phyloP scores from a whole-genome alignment of 2,888 invertebrate genomes.

The Epirrhoe alternata region DNA sequence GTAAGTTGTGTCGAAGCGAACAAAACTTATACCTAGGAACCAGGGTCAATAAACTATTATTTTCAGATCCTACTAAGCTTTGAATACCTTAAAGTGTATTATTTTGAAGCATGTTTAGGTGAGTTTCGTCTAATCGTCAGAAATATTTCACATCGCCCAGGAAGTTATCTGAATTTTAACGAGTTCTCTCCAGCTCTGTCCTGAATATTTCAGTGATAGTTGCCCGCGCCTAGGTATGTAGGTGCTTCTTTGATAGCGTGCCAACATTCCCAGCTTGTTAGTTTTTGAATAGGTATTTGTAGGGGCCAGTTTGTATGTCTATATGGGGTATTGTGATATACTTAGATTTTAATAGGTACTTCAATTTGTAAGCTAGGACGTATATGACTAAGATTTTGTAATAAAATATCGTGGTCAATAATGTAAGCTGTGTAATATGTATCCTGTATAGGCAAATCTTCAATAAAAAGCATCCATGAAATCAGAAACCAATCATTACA shows the following conservation, averaged over 20 bases:
- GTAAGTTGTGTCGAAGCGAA: no score
- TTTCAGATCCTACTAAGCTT: neutral
- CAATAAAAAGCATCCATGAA: constrained; percentile 35
- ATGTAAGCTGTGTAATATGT: neutral
- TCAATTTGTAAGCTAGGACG: neutral
- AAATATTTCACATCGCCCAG: constrained; percentile 23
- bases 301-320: constrained; percentile 16
- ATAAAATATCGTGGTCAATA: neutral
- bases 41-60: neutral
- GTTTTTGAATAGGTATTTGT: constrained; percentile 31
- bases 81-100: neutral
- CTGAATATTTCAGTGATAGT: constrained; percentile 45
- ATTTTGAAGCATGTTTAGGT: neutral
- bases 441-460: neutral
- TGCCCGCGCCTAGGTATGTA: constrained; percentile 26
- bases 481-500: constrained; percentile 52
- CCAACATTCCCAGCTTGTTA: constrained; percentile 54
- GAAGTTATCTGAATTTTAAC: constrained; percentile 36
- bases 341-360: neutral
- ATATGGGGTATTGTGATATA: neutral
- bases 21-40: no score
- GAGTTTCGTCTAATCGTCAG: constrained; percentile 4
- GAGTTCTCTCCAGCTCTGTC: constrained; percentile 27
- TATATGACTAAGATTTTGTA: neutral
- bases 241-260: constrained; percentile 54